phyloP scores from a whole-genome alignment of 2,797 vertebrate genomes.

The Urocyon cinereoargenteus region DNA sequence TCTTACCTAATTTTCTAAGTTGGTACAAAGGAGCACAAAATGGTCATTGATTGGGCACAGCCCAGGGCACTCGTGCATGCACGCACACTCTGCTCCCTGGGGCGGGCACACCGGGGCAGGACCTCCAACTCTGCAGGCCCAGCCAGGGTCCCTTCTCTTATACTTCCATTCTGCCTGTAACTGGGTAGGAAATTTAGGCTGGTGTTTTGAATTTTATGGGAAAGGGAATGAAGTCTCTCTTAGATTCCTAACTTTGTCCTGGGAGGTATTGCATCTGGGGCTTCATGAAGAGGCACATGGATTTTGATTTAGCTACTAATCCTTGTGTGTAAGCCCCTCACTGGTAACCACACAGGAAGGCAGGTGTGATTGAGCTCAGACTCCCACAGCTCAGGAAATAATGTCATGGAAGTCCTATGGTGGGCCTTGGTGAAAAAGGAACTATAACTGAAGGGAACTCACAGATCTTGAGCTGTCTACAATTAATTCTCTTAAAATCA shows the following conservation, averaged over 20 bases:
- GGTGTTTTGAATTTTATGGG: background rate
- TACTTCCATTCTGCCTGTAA: background rate
- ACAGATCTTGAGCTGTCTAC: background rate
- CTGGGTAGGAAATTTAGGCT: background rate
- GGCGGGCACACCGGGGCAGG: background rate
- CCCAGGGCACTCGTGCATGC: fast-evolving
- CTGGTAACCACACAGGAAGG: background rate
- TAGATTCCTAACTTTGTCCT: background rate
- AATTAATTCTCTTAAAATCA: background rate
- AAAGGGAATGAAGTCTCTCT: background rate
- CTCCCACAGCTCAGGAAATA: background rate
- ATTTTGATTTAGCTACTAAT: background rate
- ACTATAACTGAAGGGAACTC: background rate
- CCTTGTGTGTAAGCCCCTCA: background rate
- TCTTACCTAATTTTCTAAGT: background rate
- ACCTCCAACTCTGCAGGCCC: background rate
- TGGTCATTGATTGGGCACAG: background rate
- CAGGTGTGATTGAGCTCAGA: background rate
- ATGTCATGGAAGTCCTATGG: background rate
- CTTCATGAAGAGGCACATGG: background rate
- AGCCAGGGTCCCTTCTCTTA: too few relatives aligned
- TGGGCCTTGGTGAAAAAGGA: background rate
- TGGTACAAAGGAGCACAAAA: background rate
- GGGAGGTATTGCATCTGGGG: background rate
- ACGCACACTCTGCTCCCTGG: fast-evolving